These are phyloP conservation scores for Drosophila bipectinata DNA, from an alignment of 1,140 invertebrate species.

Conservation along the genomic window DNA sequence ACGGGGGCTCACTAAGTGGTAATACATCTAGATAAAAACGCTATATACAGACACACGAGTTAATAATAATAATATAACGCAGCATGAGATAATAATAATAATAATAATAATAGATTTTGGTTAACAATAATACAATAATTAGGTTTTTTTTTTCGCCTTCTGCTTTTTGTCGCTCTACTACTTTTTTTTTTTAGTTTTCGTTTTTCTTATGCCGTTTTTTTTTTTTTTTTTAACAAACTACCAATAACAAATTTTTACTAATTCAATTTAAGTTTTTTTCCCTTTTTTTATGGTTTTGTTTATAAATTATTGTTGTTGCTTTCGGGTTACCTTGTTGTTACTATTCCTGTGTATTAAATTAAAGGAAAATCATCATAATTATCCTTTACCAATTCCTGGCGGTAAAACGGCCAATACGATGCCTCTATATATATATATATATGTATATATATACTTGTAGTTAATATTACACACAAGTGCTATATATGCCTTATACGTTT, in stretches of 20 bases:
- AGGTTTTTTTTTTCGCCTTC: constrained; percentile 48
- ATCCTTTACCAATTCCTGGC: constrained; percentile 73
- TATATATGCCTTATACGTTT: constrained; percentile 44
- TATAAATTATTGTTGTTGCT: constrained; percentile 77
- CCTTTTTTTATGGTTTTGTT: constrained; percentile 37
- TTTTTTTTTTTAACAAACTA: constrained; percentile 82
- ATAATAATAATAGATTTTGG: constrained; percentile 78
- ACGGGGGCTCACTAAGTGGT: constrained; percentile 64
- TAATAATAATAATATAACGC: constrained; percentile 71
- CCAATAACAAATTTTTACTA: constrained; percentile 83
- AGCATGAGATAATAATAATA: constrained; percentile 58
- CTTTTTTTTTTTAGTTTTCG: constrained; percentile 37
- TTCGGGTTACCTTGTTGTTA: constrained; percentile 76
- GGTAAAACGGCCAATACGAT: constrained; percentile 67
- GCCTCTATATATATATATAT: constrained; percentile 53
- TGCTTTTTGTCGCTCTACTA: constrained; percentile 55
- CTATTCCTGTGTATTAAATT: constrained; percentile 58
- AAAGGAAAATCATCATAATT: constrained; percentile 50
- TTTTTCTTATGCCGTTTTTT: constrained; percentile 41
- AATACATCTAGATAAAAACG: constrained; percentile 82
- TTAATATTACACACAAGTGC: constrained; percentile 38
- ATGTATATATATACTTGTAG: constrained; percentile 28
- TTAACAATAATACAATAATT: constrained; percentile 83
- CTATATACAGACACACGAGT: constrained; percentile 80
- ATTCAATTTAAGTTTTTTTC: constrained; percentile 65